These are phyloP conservation scores for Hirudo medicinalis DNA, from an alignment of 1,140 invertebrate species.

Conservation along the genomic window DNA sequence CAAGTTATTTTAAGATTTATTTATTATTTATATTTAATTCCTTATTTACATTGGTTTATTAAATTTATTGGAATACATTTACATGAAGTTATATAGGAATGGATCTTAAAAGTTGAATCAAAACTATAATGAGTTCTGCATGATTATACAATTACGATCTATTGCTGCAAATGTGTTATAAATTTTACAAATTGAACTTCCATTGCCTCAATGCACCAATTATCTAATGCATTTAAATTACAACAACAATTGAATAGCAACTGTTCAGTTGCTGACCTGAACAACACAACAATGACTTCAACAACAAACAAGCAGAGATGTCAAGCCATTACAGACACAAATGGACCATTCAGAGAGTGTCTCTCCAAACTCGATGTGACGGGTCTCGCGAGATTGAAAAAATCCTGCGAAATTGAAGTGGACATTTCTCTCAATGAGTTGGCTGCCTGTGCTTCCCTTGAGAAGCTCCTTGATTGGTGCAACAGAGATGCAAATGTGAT, in stretches of 20 bases:
- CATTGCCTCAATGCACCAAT: too few species aligned
- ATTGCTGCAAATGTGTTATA: too few species aligned
- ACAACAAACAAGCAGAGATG: not conserved
- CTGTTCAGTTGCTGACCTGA: not conserved
- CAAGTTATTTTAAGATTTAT: not conserved
- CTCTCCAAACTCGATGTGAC: not conserved
- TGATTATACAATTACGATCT: too few species aligned
- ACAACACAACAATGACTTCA: not conserved
- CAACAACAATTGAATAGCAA: not conserved
- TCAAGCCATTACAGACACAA: not conserved
- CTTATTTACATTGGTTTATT: too few species aligned
- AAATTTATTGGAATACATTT: too few species aligned
- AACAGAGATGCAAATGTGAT: not conserved
- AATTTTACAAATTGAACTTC: too few species aligned
- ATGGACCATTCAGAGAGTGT: not conserved
- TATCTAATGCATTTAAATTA: too few species aligned
- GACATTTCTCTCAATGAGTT: constrained; percentile 2
- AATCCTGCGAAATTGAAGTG: not conserved
- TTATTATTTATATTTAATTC: too few species aligned
- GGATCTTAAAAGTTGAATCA: too few species aligned
- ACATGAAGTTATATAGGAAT: too few species aligned
- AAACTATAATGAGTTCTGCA: too few species aligned
- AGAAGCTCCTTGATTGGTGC: not conserved
- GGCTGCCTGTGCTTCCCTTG: not conserved
- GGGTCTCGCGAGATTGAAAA: not conserved